Evolutionary conservation across 2,113 vertebrate species (phyloP).

Genomic region (Oreotrochilus melanogaster): DNA sequence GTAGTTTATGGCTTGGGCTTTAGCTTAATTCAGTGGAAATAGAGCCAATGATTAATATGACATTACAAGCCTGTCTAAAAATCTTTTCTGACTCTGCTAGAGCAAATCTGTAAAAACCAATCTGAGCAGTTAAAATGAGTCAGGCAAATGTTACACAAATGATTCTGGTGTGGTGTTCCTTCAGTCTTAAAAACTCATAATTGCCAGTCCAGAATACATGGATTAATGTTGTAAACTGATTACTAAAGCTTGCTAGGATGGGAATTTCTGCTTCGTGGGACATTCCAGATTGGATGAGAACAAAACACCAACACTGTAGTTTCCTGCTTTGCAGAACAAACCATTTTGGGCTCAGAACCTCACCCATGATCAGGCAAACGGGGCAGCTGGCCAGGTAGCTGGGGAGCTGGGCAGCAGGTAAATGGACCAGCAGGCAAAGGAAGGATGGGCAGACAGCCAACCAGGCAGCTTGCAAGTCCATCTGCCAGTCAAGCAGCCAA

Average conservation of each 20-base stretch:
- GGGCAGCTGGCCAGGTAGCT: conserved; percentile 3
- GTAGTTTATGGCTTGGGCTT: neutral
- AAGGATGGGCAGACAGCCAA: conserved; percentile 23
- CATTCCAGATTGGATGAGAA: conserved; percentile 13
- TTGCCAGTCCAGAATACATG: conserved; percentile 1
- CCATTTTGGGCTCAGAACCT: conserved; percentile 35
- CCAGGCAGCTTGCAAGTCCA: conserved; percentile 31
- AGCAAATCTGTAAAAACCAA: conserved; percentile 30
- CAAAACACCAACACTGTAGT: neutral
- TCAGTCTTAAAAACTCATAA: conserved; percentile 34
- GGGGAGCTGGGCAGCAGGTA: conserved; percentile 43
- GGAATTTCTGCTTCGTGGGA: conserved; percentile 45
- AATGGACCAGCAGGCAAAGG: neutral
- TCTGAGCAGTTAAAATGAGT: neutral
- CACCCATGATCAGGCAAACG: neutral
- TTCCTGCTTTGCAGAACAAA: conserved; percentile 47
- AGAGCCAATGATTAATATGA: conserved; percentile 43
- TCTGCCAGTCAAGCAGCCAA: conserved; percentile 45
- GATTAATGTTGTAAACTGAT: conserved; percentile 36
- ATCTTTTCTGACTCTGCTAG: conserved; percentile 7
- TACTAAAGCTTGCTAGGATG: conserved; percentile 43
- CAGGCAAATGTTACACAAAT: neutral
- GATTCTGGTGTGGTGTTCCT: neutral
- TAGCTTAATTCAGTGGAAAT: conserved; percentile 43
- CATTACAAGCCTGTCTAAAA: conserved; percentile 22